phyloP scores from a whole-genome alignment of 1,140 invertebrate species.

The Zaprionus tsacasi region DNA sequence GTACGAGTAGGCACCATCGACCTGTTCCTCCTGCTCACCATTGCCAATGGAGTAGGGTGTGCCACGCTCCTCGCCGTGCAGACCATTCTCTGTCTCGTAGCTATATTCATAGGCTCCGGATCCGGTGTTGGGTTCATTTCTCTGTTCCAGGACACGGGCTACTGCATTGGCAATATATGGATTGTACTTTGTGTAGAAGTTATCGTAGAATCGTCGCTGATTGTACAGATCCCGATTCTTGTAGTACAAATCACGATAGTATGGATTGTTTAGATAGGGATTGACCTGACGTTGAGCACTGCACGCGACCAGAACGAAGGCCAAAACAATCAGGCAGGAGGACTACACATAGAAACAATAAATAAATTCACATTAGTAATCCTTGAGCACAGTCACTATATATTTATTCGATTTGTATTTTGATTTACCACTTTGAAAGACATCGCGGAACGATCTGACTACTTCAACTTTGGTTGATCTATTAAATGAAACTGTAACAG shows the following conservation, averaged over 20 bases:
- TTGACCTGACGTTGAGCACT: slow-evolving; percentile 60
- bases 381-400: neutral
- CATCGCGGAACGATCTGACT: slow-evolving; percentile 40
- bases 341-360: slow-evolving; percentile 39
- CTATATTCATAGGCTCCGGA: slow-evolving; percentile 61
- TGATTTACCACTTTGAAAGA: slow-evolving; percentile 67
- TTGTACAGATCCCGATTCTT: slow-evolving; percentile 76
- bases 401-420: neutral
- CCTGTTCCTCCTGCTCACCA: slow-evolving; percentile 66
- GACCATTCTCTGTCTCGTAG: slow-evolving; percentile 86
- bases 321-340: slow-evolving; percentile 52
- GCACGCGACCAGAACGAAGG: slow-evolving; percentile 45
- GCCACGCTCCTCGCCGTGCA: slow-evolving; percentile 85
- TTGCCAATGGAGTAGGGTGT: slow-evolving; percentile 79
- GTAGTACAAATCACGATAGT: slow-evolving; percentile 69
- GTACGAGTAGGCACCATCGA: slow-evolving; percentile 74
- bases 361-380: slow-evolving; percentile 11
- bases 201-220: slow-evolving; percentile 72
- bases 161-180: slow-evolving; percentile 62
- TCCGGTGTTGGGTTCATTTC: slow-evolving; percentile 53
- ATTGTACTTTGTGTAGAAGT: slow-evolving; percentile 77
- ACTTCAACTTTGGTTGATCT: slow-evolving; percentile 53
- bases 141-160: slow-evolving; percentile 64
- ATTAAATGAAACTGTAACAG: slow-evolving; percentile 68
- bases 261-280: slow-evolving; percentile 61